Evolutionary conservation across 2,113 vertebrate species (phyloP).

Genomic region (Pluvianellus socialis): DNA sequence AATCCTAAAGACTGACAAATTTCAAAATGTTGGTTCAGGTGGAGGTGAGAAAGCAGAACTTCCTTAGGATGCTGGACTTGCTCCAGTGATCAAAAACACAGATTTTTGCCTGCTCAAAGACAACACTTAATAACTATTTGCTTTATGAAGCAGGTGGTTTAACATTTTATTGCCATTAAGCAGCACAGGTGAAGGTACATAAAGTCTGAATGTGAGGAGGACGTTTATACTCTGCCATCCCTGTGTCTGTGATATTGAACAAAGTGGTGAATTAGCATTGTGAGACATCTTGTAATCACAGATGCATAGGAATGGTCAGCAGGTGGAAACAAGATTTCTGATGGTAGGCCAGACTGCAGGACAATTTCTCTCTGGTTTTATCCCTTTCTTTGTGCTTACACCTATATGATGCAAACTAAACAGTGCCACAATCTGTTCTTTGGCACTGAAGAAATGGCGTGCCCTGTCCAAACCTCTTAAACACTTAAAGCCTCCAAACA

Average conservation of each 20-base stretch:
- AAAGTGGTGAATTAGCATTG: neutral
- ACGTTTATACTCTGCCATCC: neutral
- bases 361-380: neutral
- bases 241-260: neutral
- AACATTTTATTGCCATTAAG: neutral
- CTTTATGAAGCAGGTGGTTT: conserved; percentile 8
- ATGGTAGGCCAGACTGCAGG: neutral
- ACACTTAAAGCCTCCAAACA: neutral
- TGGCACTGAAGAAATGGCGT: neutral
- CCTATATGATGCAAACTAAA: neutral
- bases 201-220: neutral
- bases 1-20: neutral
- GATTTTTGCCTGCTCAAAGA: neutral
- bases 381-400: neutral
- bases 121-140: neutral
- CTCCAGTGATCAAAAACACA: conserved; percentile 20
- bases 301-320: neutral
- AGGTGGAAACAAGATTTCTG: neutral
- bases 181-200: neutral
- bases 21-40: conserved; percentile 46
- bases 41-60: conserved; percentile 2
- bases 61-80: conserved; percentile 14
- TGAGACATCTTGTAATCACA: neutral
- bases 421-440: neutral
- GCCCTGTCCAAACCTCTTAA: neutral